Evolutionary conservation across 1,140 invertebrate genomes (phyloP).

Genomic region (Caenorhabditis inopinata): DNA sequence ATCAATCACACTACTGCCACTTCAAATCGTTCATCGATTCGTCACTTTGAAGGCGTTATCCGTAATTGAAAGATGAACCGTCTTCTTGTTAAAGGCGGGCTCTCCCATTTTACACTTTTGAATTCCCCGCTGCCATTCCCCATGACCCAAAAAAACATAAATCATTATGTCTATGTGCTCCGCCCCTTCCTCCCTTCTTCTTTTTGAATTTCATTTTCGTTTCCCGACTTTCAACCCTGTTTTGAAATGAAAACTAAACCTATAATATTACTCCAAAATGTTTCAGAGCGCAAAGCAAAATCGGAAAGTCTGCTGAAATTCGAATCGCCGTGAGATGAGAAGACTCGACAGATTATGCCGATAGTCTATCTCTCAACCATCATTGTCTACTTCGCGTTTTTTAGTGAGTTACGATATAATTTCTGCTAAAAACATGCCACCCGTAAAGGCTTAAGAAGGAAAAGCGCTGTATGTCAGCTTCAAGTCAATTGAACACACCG

Average conservation of each 20-base stretch:
- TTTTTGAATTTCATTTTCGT: neutral
- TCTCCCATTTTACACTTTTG: too few species aligned
- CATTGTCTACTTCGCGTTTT: neutral
- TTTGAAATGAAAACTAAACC: too few species aligned
- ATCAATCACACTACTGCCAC: constrained; percentile 29
- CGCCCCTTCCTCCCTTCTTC: neutral
- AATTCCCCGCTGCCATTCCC: too few species aligned
- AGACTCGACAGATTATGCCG: constrained; percentile 21
- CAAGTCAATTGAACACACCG: too few species aligned
- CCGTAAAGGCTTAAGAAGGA: too few species aligned
- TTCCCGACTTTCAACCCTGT: too few species aligned
- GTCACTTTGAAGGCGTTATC: constrained; percentile 1
- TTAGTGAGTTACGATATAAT: neutral
- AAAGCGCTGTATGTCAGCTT: too few species aligned
- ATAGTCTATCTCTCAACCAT: constrained; percentile 2
- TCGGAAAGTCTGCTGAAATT: neutral
- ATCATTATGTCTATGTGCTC: neutral
- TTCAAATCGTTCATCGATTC: neutral
- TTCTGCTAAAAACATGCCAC: too few species aligned
- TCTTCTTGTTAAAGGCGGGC: too few species aligned
- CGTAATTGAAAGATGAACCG: neutral
- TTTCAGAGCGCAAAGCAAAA: neutral
- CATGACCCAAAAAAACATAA: constrained; percentile 1
- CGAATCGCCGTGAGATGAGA: neutral
- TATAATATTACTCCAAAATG: too few species aligned